phyloP scores from a whole-genome alignment of 2,888 invertebrate genomes.

The Ypsolopha sequella region DNA sequence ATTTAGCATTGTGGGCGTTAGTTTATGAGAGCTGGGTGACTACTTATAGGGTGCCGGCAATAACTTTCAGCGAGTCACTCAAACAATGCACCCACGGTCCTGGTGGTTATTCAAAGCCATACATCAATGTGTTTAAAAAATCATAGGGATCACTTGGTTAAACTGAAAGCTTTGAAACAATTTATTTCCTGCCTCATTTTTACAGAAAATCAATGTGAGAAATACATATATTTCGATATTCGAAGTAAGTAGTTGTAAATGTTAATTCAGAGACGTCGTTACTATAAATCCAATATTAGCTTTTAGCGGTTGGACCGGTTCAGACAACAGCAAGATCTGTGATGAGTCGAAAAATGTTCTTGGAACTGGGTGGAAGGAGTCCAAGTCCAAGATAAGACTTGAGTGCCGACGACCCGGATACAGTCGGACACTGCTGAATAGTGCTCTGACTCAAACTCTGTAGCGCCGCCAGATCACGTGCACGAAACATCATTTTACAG shows the following conservation, averaged over 20 bases:
- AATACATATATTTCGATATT: neutral
- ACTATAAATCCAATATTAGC: slow-evolving; percentile 3
- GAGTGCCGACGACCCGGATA: slow-evolving; percentile 43
- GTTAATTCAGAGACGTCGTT: neutral
- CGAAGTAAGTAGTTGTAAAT: neutral
- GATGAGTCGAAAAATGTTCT: slow-evolving; percentile 18
- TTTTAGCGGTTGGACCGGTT: slow-evolving; percentile 18
- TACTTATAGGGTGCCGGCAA: slow-evolving; percentile 2
- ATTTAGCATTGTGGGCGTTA: slow-evolving; percentile 26
- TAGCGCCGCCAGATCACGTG: neutral
- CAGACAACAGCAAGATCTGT: slow-evolving; percentile 13
- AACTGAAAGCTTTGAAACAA: too few relatives aligned
- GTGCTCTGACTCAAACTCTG: slow-evolving; percentile 21
- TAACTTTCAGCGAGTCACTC: slow-evolving; percentile 2
- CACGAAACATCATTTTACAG: too few relatives aligned
- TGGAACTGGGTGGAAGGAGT: slow-evolving; percentile 26
- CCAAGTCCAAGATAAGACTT: slow-evolving; percentile 25
- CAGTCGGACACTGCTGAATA: slow-evolving; percentile 12
- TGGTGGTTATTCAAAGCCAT: neutral
- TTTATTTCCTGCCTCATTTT: too few relatives aligned
- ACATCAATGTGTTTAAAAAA: neutral
- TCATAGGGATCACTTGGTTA: too few relatives aligned
- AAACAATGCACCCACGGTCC: slow-evolving; percentile 3
- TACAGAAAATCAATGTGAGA: too few relatives aligned
- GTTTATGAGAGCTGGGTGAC: slow-evolving; percentile 6